Conservation (phyloP, 2,797 vertebrate species). For the Onychomys arenicola region DNA sequence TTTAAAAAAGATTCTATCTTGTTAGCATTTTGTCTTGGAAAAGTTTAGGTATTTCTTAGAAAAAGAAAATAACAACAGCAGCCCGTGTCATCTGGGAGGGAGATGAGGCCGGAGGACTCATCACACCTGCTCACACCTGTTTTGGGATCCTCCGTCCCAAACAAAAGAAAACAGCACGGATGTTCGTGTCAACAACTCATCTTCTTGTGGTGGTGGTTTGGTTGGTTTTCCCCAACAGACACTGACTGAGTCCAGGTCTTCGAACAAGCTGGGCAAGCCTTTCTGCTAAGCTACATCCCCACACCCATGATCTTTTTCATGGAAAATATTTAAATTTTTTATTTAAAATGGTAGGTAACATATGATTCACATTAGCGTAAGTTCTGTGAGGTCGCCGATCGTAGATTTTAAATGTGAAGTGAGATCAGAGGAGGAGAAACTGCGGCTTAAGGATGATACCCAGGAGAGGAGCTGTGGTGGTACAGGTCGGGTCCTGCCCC, state of each 20-base stretch:
- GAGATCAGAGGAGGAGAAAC: background rate
- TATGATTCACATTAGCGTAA: slow-evolving; percentile 26
- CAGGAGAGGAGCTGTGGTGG: background rate
- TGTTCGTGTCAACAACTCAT: background rate
- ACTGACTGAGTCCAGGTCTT: background rate
- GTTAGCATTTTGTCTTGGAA: slow-evolving; percentile 11
- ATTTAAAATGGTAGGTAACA: slow-evolving; percentile 44
- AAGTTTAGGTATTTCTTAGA: slow-evolving; percentile 47
- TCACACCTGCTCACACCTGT: no score
- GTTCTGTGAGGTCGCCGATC: slow-evolving; percentile 15
- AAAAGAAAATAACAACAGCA: background rate
- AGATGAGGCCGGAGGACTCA: background rate
- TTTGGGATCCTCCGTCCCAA: background rate
- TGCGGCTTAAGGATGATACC: background rate
- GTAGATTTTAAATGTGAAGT: background rate
- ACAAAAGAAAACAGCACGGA: background rate
- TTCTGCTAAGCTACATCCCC: background rate
- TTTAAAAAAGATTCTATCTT: background rate
- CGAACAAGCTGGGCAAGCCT: background rate
- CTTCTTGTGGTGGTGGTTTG: background rate
- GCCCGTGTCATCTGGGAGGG: background rate
- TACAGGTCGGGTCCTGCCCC: background rate
- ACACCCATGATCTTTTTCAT: background rate
- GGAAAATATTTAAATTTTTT: slow-evolving; percentile 6
- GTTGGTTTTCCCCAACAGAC: background rate